Base-by-base conservation (phyloP, 2,888 invertebrate genomes). In the Abrostola triplasia region DNA sequence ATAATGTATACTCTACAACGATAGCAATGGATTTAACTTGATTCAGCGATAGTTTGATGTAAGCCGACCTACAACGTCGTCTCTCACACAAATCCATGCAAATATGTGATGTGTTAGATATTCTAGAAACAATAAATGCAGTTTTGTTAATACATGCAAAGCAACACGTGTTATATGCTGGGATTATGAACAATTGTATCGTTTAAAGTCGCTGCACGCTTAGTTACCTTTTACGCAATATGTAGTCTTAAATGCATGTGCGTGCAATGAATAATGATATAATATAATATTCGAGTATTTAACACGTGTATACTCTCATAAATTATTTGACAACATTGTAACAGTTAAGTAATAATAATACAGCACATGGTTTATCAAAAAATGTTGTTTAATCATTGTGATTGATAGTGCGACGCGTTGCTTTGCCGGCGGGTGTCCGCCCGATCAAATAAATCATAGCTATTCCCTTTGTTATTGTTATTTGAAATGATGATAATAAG, bases 381-480 rank as follows among this genome's bases (percentile, higher is more conserved):
- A 66, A 67, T 41, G 63, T 73, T 76, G 60, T 76, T 73, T 66
- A 62, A 44, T 50, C 51, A 62, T 59, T 76, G 72, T 72, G 59
- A 76, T 75, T 58, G 36, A 51, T 38, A 55, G 7, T 52, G 64
- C 58, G 44, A 36, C 24, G 24, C 40, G 50, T 40, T 35, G 24
- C 35, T 36, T 5, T 8, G 38, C n/a, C 48, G 42, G 54, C 47
- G 24, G 48, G 37, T 11, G 10, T 36, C 54, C 72, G 72, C 72
- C 64, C 64, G 73, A 70, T 53, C 62, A 24, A 64, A 67, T 65
- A 67, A 65, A 70, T 82, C 78, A 80, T 85, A 84, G 84, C 85
- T 86, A 82, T 87, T 89, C 82, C 90, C 91, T 93, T 91, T 90
- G 93, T 93, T 93, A 90, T 92, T 93, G 93, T 93, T 93, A 90